Evolutionary conservation across 2,888 invertebrate species (phyloP).

Genomic region (Galerucella nymphaeae): DNA sequence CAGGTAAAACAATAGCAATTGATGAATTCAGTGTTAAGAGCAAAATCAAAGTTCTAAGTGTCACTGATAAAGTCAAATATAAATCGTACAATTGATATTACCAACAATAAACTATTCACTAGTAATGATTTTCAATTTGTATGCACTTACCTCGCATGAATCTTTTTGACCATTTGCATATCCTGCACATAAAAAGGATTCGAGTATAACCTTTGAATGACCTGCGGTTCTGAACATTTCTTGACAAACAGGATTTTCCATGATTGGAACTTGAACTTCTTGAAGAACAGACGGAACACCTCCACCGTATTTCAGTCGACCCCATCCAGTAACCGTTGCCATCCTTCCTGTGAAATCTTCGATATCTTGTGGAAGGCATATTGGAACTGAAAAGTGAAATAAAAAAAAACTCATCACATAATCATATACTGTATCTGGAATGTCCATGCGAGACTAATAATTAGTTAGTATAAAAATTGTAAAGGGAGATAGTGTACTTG

Average conservation of each 20-base stretch:
- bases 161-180: slow-evolving; percentile 93
- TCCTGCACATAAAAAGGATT: slow-evolving; percentile 91
- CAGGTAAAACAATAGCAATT: too few species aligned
- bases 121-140: too few species aligned
- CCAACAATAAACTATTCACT: too few species aligned
- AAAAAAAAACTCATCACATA: too few species aligned
- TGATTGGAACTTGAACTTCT: slow-evolving; percentile 92
- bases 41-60: too few species aligned
- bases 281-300: slow-evolving; percentile 90
- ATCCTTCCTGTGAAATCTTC: slow-evolving; percentile 86
- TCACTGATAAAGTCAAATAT: too few species aligned
- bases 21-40: too few species aligned
- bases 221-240: slow-evolving; percentile 94
- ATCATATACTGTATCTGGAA: too few species aligned
- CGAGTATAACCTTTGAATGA: slow-evolving; percentile 86
- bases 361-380: slow-evolving; percentile 86
- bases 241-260: slow-evolving; percentile 91
- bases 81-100: too few species aligned
- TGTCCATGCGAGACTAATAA: too few species aligned
- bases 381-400: slow-evolving; percentile 75
- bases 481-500: too few species aligned
- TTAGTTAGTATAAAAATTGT: too few species aligned
- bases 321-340: slow-evolving; percentile 94
- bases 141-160: slow-evolving; percentile 83
- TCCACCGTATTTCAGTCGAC: slow-evolving; percentile 89